Base-by-base conservation (phyloP, 2,113 vertebrate species). In the Callocephalon fimbriatum region DNA sequence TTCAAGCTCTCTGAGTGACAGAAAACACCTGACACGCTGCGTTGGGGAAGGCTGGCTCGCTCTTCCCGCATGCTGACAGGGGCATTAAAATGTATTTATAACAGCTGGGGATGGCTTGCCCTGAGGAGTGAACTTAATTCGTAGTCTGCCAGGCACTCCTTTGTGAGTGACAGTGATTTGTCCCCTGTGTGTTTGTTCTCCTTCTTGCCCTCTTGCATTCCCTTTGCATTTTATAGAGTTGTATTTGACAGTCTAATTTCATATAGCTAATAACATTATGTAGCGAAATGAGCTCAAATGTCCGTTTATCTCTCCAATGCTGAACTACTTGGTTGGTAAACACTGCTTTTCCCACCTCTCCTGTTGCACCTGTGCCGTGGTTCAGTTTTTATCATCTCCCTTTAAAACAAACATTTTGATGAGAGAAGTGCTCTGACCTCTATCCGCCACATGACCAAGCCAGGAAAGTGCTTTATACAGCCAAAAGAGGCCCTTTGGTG, bases 141-240 rank as follows among this genome's bases (percentile, higher is more conserved):
- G 94, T 97, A 90, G 79, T 94, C 97, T 98, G 97, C 98, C 98
- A 98, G 97, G 96, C 96, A 96, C 90, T 97, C 93, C 90, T 96
- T 95, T 94, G 94, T 97, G 97, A 98, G 96, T 97, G 98, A 98
- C 98, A 98, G 97, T 98, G 98, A 98, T 98, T 95, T 95, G 96
- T 98, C 98, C 97, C 98, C 90, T 88, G 97, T 37, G 97, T 97
- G 93, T 77, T 97, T 59, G 11, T 91, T 96, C 82, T 97, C 94
- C 73, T 97, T 79, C 97, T 96, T 94, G 91, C 88, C 90, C 94
- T 96, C 91, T 95, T 85, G 70, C 40, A 14, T 96, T 96, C 88
- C 83, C 92, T 78, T 88, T 95, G 71, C 79, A 66, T 96, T 97
- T 97, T 95, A 96, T 95, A 97, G 97, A 96, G 91, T 93, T 83